phyloP scores from a whole-genome alignment of 2,888 invertebrate species.

The Mesodorylaimus sp. region DNA sequence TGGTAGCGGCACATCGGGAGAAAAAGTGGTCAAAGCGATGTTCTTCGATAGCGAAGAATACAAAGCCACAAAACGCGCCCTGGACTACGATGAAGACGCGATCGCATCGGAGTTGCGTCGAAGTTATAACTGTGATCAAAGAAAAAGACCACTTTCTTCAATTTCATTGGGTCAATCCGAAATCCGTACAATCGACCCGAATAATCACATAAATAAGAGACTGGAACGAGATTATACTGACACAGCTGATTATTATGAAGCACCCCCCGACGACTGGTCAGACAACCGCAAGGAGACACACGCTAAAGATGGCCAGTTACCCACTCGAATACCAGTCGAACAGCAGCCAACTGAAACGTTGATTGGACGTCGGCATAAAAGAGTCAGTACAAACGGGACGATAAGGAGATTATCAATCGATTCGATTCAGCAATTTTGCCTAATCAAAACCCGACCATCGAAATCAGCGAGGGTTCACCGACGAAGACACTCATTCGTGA shows the following conservation, averaged over 20 bases:
- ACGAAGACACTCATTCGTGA: no score
- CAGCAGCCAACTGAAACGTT: no score
- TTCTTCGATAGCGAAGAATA: background rate
- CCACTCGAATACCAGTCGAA: background rate
- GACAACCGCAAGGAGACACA: no score
- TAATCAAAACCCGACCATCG: background rate
- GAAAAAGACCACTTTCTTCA: background rate
- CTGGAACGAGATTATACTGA: background rate
- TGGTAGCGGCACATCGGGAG: no score
- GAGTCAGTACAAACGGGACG: background rate
- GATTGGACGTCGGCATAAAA: background rate
- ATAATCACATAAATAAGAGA: no score
- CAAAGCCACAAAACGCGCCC: background rate
- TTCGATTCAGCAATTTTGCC: background rate
- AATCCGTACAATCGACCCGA: no score
- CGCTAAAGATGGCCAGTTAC: background rate
- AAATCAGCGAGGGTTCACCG: no score
- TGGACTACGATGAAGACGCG: background rate
- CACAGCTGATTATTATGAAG: background rate
- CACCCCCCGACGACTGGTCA: background rate
- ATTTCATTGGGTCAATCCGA: no score
- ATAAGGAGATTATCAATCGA: no score
- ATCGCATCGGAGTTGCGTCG: background rate
- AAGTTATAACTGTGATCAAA: background rate
- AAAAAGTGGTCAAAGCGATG: no score